Percentiles rank a stretch among this genome's conserved stretches.
These are phyloP conservation scores for Dasypogon diadema DNA, from an alignment of 2,888 invertebrate genomes.

Conservation along the genomic window DNA sequence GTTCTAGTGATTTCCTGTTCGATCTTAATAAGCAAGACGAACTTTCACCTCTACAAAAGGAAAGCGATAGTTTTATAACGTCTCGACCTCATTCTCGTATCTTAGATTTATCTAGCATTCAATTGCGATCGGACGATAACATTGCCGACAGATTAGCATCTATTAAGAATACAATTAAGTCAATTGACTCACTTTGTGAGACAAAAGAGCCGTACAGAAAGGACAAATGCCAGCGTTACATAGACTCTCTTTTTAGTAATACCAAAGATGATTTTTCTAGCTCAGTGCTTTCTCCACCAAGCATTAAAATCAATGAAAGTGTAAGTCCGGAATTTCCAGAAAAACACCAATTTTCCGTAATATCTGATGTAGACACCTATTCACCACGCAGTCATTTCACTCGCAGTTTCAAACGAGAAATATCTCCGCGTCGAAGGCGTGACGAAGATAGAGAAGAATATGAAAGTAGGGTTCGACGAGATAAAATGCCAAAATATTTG, in stretches of 20 bases:
- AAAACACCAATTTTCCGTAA: neutral
- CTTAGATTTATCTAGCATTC: conserved; percentile 53
- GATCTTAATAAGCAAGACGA: neutral
- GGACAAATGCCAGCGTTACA: conserved; percentile 65
- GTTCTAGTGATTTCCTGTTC: conserved; percentile 59
- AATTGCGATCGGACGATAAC: conserved; percentile 66
- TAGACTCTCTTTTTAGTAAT: conserved; percentile 63
- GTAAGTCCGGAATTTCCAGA: conserved; percentile 15
- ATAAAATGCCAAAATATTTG: conserved; percentile 67
- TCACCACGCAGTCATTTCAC: conserved; percentile 39
- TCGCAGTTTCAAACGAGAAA: conserved; percentile 63
- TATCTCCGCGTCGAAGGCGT: conserved; percentile 65
- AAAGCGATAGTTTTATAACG: conserved; percentile 52
- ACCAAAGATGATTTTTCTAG: neutral
- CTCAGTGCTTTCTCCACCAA: conserved; percentile 19
- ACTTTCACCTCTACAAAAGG: neutral
- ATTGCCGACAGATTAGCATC: conserved; percentile 67
- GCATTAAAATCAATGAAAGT: conserved; percentile 52
- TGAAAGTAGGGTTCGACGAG: conserved; percentile 68
- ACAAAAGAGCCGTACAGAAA: conserved; percentile 64
- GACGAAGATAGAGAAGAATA: conserved; percentile 66
- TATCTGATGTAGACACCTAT: neutral
- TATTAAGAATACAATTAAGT: conserved; percentile 68
- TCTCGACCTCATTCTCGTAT: conserved; percentile 53
- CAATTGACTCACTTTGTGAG: conserved; percentile 67